A percentile compares a stretch with the other conserved stretches of the same genome.
These are phyloP conservation scores for Drosophila cardini DNA, from an alignment of 1,140 invertebrate species.

Conservation along the genomic window DNA sequence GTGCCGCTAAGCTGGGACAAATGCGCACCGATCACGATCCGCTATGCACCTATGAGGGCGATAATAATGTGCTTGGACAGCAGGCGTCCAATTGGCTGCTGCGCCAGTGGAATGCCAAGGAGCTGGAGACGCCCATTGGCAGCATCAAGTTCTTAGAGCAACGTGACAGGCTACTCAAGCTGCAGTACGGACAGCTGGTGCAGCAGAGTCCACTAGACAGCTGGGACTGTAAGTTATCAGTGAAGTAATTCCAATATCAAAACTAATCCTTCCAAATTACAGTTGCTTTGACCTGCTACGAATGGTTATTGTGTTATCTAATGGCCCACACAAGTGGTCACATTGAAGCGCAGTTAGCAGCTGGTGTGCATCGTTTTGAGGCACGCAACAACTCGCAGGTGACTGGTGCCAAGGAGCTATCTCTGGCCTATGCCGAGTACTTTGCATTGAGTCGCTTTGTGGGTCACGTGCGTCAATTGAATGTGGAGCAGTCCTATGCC, in stretches of 20 bases:
- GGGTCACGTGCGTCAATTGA: conserved; percentile 85
- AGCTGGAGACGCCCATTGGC: conserved; percentile 87
- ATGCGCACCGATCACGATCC: conserved; percentile 95
- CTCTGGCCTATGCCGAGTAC: conserved; percentile 91
- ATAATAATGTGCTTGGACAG: conserved; percentile 97
- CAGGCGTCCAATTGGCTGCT: conserved; percentile 97
- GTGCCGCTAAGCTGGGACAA: conserved; percentile 92
- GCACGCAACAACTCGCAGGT: conserved; percentile 93
- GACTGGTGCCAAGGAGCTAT: conserved; percentile 90
- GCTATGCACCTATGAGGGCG: conserved; percentile 97
- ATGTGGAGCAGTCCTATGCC: conserved; percentile 85
- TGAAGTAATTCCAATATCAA: neutral
- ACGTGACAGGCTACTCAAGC: conserved; percentile 85
- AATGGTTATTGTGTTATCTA: conserved; percentile 94
- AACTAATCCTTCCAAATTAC: conserved; percentile 69
- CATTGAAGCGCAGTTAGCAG: conserved; percentile 86
- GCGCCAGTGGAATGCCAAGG: conserved; percentile 86
- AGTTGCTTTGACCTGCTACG: conserved; percentile 91
- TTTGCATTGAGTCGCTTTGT: conserved; percentile 87
- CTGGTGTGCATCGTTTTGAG: conserved; percentile 89
- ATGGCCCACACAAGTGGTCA: conserved; percentile 89
- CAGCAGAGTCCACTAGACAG: conserved; percentile 48
- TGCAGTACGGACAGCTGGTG: conserved; percentile 85
- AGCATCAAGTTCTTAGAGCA: conserved; percentile 88
- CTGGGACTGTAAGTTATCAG: conserved; percentile 86